Percentiles rank a stretch among this genome's conserved stretches.
These are phyloP conservation scores for Meteorus cinctellus DNA, from an alignment of 2,888 invertebrate genomes.

Conservation along the genomic window DNA sequence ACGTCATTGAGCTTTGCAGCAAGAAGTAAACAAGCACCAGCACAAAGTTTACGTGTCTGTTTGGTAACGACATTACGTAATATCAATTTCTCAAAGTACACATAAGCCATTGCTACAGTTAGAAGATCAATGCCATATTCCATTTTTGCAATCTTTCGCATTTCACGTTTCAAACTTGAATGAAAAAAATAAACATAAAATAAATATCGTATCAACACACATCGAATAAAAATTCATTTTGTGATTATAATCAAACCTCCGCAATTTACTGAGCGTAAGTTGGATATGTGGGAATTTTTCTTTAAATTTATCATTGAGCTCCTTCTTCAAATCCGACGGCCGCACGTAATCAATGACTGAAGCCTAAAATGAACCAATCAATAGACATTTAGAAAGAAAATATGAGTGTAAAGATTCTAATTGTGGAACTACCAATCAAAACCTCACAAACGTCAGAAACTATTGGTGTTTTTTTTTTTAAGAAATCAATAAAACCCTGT, in stretches of 20 bases:
- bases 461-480: no score
- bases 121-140: conserved; percentile 89
- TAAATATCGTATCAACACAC: neutral
- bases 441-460: no score
- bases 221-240: conserved; percentile 1
- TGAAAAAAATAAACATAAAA: conserved; percentile 2
- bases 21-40: conserved; percentile 93
- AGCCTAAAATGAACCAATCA: conserved; percentile 75
- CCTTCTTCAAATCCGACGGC: conserved; percentile 96
- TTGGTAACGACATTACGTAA: conserved; percentile 94
- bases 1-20: conserved; percentile 98
- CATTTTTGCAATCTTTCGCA: conserved; percentile 92
- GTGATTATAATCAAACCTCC: conserved; percentile 80
- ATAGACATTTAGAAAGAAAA: no score
- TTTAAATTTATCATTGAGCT: conserved; percentile 96
- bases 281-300: conserved; percentile 97
- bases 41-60: conserved; percentile 95
- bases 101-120: conserved; percentile 96
- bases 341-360: conserved; percentile 97
- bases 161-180: conserved; percentile 90
- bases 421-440: no score
- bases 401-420: no score
- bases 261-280: conserved; percentile 94
- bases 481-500: conserved; percentile 44
- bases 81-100: conserved; percentile 98